A percentile compares a stretch with the other conserved stretches of the same genome.
These are phyloP conservation scores for Helarctos malayanus DNA, from an alignment of 2,797 vertebrate species.

Conservation along the genomic window DNA sequence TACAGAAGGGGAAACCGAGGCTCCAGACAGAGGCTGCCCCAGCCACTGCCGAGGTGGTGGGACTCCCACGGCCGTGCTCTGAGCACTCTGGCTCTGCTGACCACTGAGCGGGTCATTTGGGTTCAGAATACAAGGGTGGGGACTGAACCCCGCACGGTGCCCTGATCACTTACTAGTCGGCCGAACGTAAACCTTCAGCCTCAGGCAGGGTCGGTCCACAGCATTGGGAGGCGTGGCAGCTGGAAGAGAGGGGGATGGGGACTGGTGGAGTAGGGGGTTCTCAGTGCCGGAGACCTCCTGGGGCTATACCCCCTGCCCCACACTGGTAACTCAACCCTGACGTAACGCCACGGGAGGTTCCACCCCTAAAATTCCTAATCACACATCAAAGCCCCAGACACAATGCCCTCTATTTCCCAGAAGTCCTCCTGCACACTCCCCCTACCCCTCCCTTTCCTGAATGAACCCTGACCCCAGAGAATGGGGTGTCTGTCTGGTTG, in stretches of 20 bases:
- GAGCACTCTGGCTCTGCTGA: neutral
- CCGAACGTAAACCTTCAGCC: conserved; percentile 96
- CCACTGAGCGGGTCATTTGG: neutral
- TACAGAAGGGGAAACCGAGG: neutral
- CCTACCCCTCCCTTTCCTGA: neutral
- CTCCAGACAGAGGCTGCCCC: neutral
- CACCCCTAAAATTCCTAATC: neutral
- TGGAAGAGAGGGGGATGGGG: conserved; percentile 81
- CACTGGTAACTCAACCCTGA: neutral
- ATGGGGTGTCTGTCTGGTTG: neutral
- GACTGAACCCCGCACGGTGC: rapidly evolving
- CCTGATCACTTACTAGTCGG: conserved; percentile 93
- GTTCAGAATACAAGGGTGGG: neutral
- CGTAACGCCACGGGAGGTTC: too few relatives aligned
- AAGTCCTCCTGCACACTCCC: neutral
- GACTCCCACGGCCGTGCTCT: too few relatives aligned
- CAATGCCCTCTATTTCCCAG: neutral
- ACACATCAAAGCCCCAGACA: neutral
- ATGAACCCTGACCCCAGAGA: neutral
- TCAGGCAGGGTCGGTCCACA: conserved; percentile 94
- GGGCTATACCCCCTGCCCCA: neutral
- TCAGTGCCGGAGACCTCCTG: too few relatives aligned
- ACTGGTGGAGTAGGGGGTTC: neutral
- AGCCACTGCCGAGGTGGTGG: too few relatives aligned
- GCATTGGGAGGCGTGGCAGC: conserved; percentile 93